These are phyloP conservation scores for Lepidurus apus DNA, from an alignment of 1,140 invertebrate species.

Conservation along the genomic window DNA sequence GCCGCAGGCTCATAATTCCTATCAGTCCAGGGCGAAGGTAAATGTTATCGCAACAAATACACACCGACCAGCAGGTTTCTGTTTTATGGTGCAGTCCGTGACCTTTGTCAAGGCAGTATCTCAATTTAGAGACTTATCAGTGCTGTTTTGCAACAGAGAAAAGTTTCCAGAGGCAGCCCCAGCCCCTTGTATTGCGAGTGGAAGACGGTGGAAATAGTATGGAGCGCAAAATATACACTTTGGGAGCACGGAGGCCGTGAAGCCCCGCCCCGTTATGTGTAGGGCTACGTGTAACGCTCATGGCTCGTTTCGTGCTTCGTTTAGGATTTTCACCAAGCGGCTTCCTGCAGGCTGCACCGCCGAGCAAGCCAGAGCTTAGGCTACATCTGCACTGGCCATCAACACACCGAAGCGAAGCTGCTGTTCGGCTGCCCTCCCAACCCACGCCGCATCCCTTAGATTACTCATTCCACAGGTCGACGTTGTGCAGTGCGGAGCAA, in stretches of 20 bases:
- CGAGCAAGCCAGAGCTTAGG: no score
- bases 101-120: constrained; percentile 4
- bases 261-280: not conserved
- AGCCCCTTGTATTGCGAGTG: not conserved
- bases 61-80: not conserved
- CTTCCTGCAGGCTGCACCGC: no score
- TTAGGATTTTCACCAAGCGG: not conserved
- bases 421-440: not conserved
- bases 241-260: not conserved
- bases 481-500: constrained; percentile 4
- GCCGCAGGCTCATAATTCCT: not conserved
- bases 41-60: not conserved
- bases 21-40: not conserved
- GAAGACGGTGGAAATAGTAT: not conserved
- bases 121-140: not conserved
- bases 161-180: not conserved
- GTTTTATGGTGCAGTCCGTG: not conserved
- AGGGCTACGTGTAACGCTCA: not conserved
- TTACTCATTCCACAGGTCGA: constrained; percentile 18
- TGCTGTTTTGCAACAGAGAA: not conserved
- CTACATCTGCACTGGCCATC: not conserved
- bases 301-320: not conserved
- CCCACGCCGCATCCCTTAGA: not conserved
- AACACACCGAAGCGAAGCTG: not conserved
- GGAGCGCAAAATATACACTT: not conserved